Conservation (phyloP, 2,888 invertebrate genomes). For the Linnaemya tessellans region DNA sequence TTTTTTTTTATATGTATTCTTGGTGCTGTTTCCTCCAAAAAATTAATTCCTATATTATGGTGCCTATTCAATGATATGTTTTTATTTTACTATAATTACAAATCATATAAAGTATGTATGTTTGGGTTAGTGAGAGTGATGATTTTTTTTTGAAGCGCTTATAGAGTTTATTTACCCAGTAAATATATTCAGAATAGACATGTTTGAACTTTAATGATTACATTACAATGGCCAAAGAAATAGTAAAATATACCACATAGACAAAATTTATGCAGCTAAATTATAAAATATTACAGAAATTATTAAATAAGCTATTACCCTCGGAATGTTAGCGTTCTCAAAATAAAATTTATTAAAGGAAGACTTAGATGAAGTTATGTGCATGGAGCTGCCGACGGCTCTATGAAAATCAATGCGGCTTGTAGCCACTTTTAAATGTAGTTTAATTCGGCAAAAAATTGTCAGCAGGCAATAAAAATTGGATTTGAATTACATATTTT, state of each 20-base stretch:
- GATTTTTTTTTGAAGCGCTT: background rate
- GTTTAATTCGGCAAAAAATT: background rate
- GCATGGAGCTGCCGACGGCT: constrained; percentile 47
- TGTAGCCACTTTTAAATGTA: background rate
- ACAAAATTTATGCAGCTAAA: too few relatives aligned
- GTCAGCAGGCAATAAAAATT: background rate
- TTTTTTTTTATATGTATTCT: background rate
- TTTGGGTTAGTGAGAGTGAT: constrained; percentile 8
- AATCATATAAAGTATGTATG: background rate
- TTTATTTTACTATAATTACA: background rate
- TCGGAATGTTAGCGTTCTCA: too few relatives aligned
- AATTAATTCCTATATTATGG: background rate
- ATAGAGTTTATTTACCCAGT: too few relatives aligned
- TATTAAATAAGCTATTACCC: too few relatives aligned
- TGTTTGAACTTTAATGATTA: too few relatives aligned
- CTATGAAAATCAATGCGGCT: background rate
- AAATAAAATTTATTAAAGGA: too few relatives aligned
- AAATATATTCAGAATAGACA: too few relatives aligned
- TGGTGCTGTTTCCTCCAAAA: constrained; percentile 1
- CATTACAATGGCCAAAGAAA: too few relatives aligned
- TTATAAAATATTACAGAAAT: too few relatives aligned
- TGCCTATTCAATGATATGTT: constrained; percentile 46
- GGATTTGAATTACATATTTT: background rate
- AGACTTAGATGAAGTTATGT: too few relatives aligned
- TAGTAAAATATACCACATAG: too few relatives aligned